Conservation (phyloP, 1,140 invertebrate genomes). For the Leguminivora glycinivorella region DNA sequence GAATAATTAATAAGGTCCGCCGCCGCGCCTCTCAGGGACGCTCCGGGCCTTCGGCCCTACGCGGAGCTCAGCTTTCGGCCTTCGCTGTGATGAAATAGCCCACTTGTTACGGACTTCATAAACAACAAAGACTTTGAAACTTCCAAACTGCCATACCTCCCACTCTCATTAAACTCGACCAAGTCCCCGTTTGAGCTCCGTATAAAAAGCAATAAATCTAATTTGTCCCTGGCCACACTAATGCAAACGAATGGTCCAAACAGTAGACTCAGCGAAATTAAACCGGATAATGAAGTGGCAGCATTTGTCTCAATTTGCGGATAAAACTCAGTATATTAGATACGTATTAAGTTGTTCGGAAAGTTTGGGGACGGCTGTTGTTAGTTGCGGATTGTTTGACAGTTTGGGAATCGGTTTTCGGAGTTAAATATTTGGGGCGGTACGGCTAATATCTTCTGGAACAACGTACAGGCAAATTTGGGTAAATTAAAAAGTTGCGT, state of each 20-base stretch:
- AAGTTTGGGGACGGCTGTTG: constrained; percentile 25
- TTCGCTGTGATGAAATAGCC: too few species aligned
- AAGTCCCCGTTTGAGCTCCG: constrained; percentile 23
- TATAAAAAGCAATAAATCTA: constrained; percentile 30
- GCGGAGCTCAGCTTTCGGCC: too few species aligned
- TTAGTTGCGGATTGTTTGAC: constrained; percentile 27
- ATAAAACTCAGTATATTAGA: constrained; percentile 31
- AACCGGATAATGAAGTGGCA: constrained; percentile 31
- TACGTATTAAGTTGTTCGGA: constrained; percentile 30
- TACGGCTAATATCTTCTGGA: not conserved
- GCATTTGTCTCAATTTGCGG: constrained; percentile 32
- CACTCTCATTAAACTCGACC: constrained; percentile 15
- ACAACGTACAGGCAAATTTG: not conserved
- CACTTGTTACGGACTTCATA: not conserved
- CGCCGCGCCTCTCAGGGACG: too few species aligned
- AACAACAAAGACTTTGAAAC: not conserved
- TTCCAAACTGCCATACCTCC: not conserved
- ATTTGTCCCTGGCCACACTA: constrained; percentile 30
- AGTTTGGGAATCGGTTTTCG: constrained; percentile 23
- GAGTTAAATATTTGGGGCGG: constrained; percentile 24
- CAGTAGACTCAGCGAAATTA: constrained; percentile 29
- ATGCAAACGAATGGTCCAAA: constrained; percentile 31
- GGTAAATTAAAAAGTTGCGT: not conserved
- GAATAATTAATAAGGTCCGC: too few species aligned
- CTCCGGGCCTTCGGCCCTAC: too few species aligned